phyloP scores from a whole-genome alignment of 2,113 vertebrate species.

The Pelecanoides urinatrix region DNA sequence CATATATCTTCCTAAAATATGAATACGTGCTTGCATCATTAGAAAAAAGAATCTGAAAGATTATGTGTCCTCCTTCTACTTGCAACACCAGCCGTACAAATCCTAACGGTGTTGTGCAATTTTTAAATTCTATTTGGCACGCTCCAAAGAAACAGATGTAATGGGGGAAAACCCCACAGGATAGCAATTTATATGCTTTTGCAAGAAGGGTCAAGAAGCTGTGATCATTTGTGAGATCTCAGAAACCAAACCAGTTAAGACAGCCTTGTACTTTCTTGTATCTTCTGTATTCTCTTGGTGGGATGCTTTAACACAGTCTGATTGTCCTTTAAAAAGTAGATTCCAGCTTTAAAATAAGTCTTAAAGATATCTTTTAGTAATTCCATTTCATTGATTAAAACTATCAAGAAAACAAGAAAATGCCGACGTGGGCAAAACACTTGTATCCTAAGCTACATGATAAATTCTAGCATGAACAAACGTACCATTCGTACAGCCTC shows the following conservation, averaged over 20 bases:
- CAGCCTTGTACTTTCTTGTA: background rate
- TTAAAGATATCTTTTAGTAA: background rate
- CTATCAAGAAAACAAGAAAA: background rate
- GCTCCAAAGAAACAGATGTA: background rate
- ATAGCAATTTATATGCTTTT: background rate
- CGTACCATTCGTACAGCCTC: background rate
- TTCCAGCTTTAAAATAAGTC: background rate
- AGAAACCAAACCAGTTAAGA: background rate
- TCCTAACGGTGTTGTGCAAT: background rate
- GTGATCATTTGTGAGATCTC: background rate
- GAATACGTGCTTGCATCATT: background rate
- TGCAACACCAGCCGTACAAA: background rate
- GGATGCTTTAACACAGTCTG: background rate
- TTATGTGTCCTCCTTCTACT: background rate
- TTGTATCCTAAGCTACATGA: background rate
- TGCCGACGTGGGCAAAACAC: background rate
- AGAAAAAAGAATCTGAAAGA: background rate
- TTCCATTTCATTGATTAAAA: background rate
- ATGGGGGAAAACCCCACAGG: background rate
- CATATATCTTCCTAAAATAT: background rate
- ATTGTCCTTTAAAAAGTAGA: background rate
- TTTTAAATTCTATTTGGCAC: background rate
- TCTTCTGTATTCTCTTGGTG: background rate
- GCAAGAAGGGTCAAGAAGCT: background rate
- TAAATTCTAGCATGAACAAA: constrained; percentile 21